phyloP scores from a whole-genome alignment of 1,140 invertebrate species.

The Psilanteris sp. region DNA sequence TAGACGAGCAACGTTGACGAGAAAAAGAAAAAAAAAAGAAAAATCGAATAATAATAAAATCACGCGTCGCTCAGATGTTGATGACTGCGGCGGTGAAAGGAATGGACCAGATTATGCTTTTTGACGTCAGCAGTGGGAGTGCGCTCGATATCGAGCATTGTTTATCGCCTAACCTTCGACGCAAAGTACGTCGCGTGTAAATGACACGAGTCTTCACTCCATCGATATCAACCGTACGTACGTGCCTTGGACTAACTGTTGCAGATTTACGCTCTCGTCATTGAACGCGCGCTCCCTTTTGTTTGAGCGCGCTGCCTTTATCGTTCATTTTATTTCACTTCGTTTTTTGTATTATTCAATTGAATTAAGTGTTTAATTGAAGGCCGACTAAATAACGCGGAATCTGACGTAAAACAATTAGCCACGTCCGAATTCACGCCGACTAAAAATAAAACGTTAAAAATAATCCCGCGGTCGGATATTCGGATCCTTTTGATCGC shows the following conservation, averaged over 20 bases:
- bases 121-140: slow-evolving; percentile 24
- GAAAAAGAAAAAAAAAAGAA: no score
- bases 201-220: slow-evolving; percentile 20
- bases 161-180: slow-evolving; percentile 31
- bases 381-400: slow-evolving; percentile 19
- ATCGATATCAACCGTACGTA: slow-evolving; percentile 3
- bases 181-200: slow-evolving; percentile 13
- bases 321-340: neutral
- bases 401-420: neutral
- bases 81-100: slow-evolving; percentile 39
- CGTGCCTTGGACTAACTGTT: slow-evolving; percentile 11
- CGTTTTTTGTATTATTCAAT: neutral
- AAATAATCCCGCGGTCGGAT: no score
- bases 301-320: slow-evolving; percentile 2
- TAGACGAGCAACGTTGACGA: neutral
- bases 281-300: slow-evolving; percentile 11
- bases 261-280: slow-evolving; percentile 7
- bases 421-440: neutral
- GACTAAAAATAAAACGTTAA: neutral
- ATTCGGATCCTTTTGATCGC: no score
- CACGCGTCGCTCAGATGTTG: slow-evolving; percentile 5
- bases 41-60: no score
- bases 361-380: slow-evolving; percentile 17
- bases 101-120: slow-evolving; percentile 18
- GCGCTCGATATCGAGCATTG: slow-evolving; percentile 12